Percentiles rank a stretch among this genome's conserved stretches.
Conservation (phyloP, 2,888 invertebrate species). For the Scrobipalpa costella region DNA sequence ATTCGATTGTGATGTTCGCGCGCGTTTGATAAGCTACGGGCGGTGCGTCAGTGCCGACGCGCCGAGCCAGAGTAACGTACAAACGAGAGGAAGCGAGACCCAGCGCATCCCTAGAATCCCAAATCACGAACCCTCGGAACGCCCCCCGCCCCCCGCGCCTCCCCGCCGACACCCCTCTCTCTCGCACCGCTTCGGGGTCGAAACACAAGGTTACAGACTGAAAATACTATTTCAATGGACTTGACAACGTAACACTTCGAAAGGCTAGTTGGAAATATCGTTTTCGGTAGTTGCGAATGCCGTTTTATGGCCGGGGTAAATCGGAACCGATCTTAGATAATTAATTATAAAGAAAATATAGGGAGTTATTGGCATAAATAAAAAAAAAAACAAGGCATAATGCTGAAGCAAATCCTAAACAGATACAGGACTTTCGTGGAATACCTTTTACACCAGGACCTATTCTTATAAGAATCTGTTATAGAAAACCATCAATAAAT, state of each 20-base stretch:
- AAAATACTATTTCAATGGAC: conserved; percentile 58
- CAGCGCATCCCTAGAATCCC: conserved; percentile 82
- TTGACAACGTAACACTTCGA: conserved; percentile 33
- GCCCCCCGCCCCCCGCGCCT: conserved; percentile 68
- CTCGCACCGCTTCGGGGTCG: conserved; percentile 64
- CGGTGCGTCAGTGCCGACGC: conserved; percentile 73
- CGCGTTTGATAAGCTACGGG: conserved; percentile 46
- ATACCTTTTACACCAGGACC: not conserved
- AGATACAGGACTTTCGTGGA: not conserved
- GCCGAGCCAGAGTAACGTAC: conserved; percentile 69
- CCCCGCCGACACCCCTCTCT: conserved; percentile 74
- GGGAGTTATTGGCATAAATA: too few species aligned
- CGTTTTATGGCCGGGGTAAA: not conserved
- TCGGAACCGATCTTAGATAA: not conserved
- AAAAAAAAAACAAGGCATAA: too few species aligned
- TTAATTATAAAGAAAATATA: too few species aligned
- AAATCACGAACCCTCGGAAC: conserved; percentile 77
- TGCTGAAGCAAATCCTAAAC: not conserved
- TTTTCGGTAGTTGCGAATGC: conserved; percentile 16
- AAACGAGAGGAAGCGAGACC: conserved; percentile 75
- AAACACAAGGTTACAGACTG: conserved; percentile 65
- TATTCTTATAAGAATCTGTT: not conserved
- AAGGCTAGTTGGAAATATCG: conserved; percentile 25
- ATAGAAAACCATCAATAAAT: not conserved
- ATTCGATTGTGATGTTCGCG: conserved; percentile 47